Conservation (phyloP, 2,113 vertebrate genomes). For the Poecile atricapillus region DNA sequence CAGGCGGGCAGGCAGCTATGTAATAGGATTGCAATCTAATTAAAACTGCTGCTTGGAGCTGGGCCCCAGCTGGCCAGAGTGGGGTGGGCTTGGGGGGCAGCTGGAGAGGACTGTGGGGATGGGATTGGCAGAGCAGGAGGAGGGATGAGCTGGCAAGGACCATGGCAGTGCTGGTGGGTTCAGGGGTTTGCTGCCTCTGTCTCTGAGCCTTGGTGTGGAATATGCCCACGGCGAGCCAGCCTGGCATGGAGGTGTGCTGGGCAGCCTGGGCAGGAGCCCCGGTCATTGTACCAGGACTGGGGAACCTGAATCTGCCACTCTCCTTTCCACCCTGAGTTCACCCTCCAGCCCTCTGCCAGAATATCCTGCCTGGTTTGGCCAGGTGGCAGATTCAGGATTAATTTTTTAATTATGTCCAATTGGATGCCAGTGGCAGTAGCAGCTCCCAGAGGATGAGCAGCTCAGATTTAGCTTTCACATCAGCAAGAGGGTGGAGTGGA, state of each 20-base stretch:
- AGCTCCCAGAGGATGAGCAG: not conserved
- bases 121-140: not conserved
- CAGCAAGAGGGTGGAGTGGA: accelerated
- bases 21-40: conserved; percentile 54
- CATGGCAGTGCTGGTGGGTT: accelerated
- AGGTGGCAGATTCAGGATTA: not conserved
- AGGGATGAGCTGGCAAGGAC: accelerated
- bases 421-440: not conserved
- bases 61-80: not conserved
- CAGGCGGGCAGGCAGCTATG: not conserved
- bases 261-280: not conserved
- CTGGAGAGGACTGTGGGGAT: not conserved
- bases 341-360: not conserved
- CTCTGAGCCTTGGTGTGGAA: accelerated
- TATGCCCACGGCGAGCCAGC: not conserved
- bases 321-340: accelerated
- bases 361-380: not conserved
- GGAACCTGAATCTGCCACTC: not conserved
- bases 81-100: accelerated
- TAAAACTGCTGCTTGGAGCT: conserved; percentile 19
- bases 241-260: accelerated
- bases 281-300: not conserved
- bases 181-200: not conserved
- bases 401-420: not conserved
- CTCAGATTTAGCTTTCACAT: not conserved